Conservation (phyloP, 2,888 invertebrate genomes). For the Leptarthrus brevirostris region DNA sequence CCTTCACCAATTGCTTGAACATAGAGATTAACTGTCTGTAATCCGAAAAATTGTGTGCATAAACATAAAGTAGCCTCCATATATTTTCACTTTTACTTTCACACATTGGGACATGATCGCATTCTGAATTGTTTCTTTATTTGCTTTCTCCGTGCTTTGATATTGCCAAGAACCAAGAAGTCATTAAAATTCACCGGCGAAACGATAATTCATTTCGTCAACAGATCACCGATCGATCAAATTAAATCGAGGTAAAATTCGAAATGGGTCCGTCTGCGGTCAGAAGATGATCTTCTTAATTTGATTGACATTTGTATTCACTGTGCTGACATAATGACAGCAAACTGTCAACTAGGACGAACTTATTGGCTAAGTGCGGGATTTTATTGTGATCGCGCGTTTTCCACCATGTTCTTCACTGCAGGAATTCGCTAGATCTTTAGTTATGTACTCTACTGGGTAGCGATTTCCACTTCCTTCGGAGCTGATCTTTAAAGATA, state of each 20-base stretch:
- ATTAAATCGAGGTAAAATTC: constrained; percentile 36
- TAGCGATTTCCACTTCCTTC: constrained; percentile 6
- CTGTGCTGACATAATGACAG: constrained; percentile 67
- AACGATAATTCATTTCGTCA: constrained; percentile 44
- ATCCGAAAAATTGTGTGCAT: no score
- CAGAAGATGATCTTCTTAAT: constrained; percentile 55
- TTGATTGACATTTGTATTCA: constrained; percentile 68
- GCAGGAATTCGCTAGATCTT: not conserved
- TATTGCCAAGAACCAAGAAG: no score
- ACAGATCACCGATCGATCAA: constrained; percentile 34
- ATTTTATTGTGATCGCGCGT: constrained; percentile 57
- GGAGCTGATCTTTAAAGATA: constrained; percentile 19
- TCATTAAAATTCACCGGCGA: constrained; percentile 39
- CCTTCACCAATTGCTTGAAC: no score
- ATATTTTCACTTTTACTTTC: no score
- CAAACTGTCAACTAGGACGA: constrained; percentile 57
- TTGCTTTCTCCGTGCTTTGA: no score
- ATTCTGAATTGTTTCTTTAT: no score
- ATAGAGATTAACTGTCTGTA: no score
- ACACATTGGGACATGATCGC: no score
- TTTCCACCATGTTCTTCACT: constrained; percentile 54
- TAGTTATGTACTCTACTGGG: constrained; percentile 3
- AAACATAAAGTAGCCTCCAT: no score
- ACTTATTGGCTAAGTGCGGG: constrained; percentile 55
- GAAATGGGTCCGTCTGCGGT: constrained; percentile 23